phyloP scores from a whole-genome alignment of 2,797 vertebrate genomes.

The Synaphobranchus kaupii region DNA sequence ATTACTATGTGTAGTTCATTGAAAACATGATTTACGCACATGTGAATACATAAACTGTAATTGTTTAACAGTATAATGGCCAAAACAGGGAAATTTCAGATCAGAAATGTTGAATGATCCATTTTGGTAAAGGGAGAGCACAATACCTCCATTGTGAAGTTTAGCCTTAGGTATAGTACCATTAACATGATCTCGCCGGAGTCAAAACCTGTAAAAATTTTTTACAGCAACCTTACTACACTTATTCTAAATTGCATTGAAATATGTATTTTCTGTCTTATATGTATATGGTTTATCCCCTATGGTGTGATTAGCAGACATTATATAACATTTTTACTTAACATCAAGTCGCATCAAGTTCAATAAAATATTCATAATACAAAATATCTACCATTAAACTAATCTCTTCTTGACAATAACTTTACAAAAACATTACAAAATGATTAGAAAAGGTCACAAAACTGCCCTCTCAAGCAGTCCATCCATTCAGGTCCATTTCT shows the following conservation, averaged over 20 bases:
- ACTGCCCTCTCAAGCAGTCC: not conserved
- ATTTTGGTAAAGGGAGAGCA: not conserved
- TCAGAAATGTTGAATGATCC: not conserved
- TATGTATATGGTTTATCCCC: too few relatives aligned
- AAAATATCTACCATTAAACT: not conserved
- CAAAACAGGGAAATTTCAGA: not conserved
- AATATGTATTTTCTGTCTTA: too few relatives aligned
- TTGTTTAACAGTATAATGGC: not conserved
- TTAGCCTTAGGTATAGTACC: not conserved
- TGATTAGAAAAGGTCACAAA: not conserved
- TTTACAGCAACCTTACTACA: too few relatives aligned
- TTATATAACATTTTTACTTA: too few relatives aligned
- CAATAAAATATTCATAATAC: not conserved
- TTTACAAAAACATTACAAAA: not conserved
- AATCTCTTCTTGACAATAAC: not conserved
- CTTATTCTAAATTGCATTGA: too few relatives aligned
- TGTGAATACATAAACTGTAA: not conserved
- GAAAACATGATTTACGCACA: not conserved
- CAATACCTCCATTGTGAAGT: not conserved
- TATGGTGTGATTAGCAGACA: too few relatives aligned
- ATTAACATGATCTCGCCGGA: not conserved
- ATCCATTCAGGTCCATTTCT: too few relatives aligned
- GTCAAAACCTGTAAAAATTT: too few relatives aligned
- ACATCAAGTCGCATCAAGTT: too few relatives aligned
- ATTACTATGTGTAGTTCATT: not conserved